Evolutionary conservation across 35 echinoderm and acorn worm species (phyloP), one percentile per base, ranked within the genome.

Genomic region (Lytechinus variegatus): DNA sequence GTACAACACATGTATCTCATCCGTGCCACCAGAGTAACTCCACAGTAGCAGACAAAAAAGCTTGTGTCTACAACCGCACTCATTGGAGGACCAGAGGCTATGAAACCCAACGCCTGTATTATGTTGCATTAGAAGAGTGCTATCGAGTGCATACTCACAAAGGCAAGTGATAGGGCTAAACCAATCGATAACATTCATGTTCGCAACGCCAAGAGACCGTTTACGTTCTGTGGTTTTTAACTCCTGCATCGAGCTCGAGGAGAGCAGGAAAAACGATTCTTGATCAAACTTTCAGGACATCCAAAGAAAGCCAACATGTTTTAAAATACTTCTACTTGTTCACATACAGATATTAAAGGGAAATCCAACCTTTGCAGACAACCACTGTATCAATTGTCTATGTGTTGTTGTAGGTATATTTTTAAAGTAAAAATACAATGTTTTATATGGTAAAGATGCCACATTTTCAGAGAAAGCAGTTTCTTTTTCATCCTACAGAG

Each of bases 141-240:
- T 79, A 79, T 79, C n/a, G 66, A 79, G 66, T 79, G 66, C 66
- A 79, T 79, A 79, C 66, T 79, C 66, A 79, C 66, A 24, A 79
- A 19, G 19, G 66, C 66, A 79, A 79, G 16, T n/a, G 66, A 79
- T 79, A 79, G 16, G 66, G 14, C 19, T 1, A 79, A n/a, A 8
- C 19, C 19, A 79, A 79, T 79, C 66, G 66, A 79, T 79, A 24
- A 79, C 66, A 79, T 79, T 79, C 66, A 79, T 79, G 66, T 79
- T 7, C 8, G 66, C 66, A 24, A 14, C 66, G 21, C 3, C 66
- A 16, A 24, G n/a, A 79, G 66, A 79, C 16, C 66, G 66, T 79
- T n/a, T 79, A 21, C 66, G 21, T 79, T 79, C 14, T 79, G 66
- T 79, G 66, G 66, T 79, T 79, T 79, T 14, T n/a, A 24, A 7